phyloP scores from a whole-genome alignment of 1,140 invertebrate species.

The Listronotus oregonensis region DNA sequence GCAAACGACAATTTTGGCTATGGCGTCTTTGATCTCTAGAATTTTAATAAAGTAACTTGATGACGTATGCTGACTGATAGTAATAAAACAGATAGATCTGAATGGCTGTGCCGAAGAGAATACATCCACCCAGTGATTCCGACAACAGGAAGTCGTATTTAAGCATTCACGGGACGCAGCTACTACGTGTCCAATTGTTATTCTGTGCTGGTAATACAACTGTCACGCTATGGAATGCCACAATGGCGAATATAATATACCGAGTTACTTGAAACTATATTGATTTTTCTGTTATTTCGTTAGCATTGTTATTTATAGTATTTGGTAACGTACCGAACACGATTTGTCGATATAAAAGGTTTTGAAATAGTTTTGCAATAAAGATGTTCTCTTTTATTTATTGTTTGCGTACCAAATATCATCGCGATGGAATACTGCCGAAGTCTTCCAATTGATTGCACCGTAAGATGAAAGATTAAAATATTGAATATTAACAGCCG shows the following conservation, averaged over 20 bases:
- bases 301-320: too few relatives aligned
- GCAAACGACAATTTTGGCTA: slow-evolving; percentile 12
- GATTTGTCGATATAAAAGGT: too few relatives aligned
- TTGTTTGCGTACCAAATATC: too few relatives aligned
- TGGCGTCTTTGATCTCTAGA: slow-evolving; percentile 14
- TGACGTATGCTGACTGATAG: slow-evolving; percentile 12
- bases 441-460: too few relatives aligned
- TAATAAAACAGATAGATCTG: slow-evolving; percentile 27
- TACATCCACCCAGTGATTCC: slow-evolving; percentile 33
- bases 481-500: too few relatives aligned
- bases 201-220: slow-evolving; percentile 37
- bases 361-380: too few relatives aligned
- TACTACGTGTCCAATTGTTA: slow-evolving; percentile 48
- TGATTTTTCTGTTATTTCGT: slow-evolving; percentile 16
- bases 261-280: slow-evolving; percentile 7
- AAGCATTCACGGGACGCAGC: slow-evolving; percentile 42
- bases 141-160: slow-evolving; percentile 47
- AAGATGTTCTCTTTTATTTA: too few relatives aligned
- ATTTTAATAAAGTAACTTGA: slow-evolving; percentile 17
- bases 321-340: too few relatives aligned
- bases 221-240: slow-evolving; percentile 45
- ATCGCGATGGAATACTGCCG: too few relatives aligned
- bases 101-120: slow-evolving; percentile 24
- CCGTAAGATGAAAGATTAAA: too few relatives aligned
- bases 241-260: slow-evolving; percentile 29